phyloP scores from a whole-genome alignment of 2,888 invertebrate genomes.

The Aleiodes testaceus region DNA sequence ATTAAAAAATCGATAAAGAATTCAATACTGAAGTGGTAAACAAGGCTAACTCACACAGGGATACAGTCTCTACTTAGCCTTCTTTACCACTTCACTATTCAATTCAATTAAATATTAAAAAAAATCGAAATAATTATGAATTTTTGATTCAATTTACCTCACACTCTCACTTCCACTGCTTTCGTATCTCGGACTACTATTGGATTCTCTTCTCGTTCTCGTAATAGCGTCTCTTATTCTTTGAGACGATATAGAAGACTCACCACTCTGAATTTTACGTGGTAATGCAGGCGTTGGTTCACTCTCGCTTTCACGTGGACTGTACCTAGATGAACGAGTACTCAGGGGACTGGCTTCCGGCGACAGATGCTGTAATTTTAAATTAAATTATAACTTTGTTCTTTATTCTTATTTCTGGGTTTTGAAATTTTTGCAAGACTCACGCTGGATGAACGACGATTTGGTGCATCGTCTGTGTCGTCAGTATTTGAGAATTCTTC shows the following conservation, averaged over 20 bases:
- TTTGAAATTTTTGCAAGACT: conserved; percentile 48
- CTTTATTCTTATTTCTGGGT: neutral
- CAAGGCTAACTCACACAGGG: too few species aligned
- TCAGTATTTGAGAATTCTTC: conserved; percentile 69
- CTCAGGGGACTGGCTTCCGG: conserved; percentile 71
- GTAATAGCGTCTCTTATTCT: conserved; percentile 70
- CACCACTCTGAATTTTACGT: conserved; percentile 63
- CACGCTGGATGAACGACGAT: conserved; percentile 69
- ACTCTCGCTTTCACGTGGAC: conserved; percentile 71
- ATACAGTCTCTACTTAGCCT: too few species aligned
- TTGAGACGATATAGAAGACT: conserved; percentile 69
- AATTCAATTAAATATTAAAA: too few species aligned
- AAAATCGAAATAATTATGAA: too few species aligned
- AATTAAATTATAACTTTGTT: conserved; percentile 26
- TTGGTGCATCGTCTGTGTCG: conserved; percentile 67
- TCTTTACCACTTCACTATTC: too few species aligned
- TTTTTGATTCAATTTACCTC: conserved; percentile 56
- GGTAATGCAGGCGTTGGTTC: conserved; percentile 70
- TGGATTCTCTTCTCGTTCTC: conserved; percentile 70
- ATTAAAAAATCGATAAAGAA: too few species aligned
- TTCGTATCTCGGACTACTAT: conserved; percentile 69
- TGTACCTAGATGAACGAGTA: conserved; percentile 69
- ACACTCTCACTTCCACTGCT: conserved; percentile 71
- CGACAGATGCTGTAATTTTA: conserved; percentile 63
- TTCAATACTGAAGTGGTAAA: too few species aligned